phyloP scores from a whole-genome alignment of 1,140 invertebrate species.

The Pseudobourletiella spinata region DNA sequence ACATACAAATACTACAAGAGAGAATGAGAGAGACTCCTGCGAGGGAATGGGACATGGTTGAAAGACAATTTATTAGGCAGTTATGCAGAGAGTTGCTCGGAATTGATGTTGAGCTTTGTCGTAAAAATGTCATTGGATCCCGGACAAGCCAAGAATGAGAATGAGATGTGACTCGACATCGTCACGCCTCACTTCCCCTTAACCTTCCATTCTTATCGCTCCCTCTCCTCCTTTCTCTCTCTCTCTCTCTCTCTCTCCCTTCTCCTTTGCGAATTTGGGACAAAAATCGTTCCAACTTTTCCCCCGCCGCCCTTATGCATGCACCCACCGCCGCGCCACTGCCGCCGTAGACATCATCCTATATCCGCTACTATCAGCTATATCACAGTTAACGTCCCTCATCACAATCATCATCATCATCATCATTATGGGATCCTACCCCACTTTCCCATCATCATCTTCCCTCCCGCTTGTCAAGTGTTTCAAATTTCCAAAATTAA shows the following conservation, averaged over 20 bases:
- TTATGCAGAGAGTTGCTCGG: conserved; percentile 27
- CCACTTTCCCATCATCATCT: too few species aligned
- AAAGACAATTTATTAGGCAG: conserved; percentile 34
- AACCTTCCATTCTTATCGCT: background rate
- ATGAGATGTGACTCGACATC: conserved; percentile 25
- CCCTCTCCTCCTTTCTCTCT: conserved; percentile 7
- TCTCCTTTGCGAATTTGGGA: background rate
- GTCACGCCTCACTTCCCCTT: conserved; percentile 26
- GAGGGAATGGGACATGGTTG: conserved; percentile 12
- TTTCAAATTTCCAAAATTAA: too few species aligned
- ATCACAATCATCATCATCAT: too few species aligned
- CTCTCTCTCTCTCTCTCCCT: conserved; percentile 8
- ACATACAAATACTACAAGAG: background rate
- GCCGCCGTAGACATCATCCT: too few species aligned
- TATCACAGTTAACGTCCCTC: too few species aligned
- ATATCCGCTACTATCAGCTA: too few species aligned
- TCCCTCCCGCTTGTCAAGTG: too few species aligned
- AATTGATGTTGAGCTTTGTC: conserved; percentile 29
- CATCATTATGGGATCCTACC: too few species aligned
- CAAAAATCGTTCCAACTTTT: too few species aligned
- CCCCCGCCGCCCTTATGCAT: too few species aligned
- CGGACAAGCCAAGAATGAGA: conserved; percentile 29
- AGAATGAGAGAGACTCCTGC: background rate
- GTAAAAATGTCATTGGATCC: conserved; percentile 30
- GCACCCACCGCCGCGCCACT: too few species aligned